These are phyloP conservation scores for Trachemys scripta DNA, from an alignment of 2,113 vertebrate species.

Conservation along the genomic window DNA sequence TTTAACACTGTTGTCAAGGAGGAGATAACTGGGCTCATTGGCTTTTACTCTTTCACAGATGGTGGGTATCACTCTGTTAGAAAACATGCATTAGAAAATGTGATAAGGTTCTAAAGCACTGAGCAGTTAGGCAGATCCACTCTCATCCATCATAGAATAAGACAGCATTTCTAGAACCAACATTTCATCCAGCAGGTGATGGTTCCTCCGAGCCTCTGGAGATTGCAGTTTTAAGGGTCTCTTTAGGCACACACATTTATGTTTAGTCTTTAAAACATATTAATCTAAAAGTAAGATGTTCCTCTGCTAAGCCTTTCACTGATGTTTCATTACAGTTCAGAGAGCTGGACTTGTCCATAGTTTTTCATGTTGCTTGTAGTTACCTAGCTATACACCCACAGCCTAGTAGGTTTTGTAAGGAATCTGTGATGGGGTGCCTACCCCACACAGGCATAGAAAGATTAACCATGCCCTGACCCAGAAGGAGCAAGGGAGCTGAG, in stretches of 20 bases:
- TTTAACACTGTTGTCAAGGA: not conserved
- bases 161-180: not conserved
- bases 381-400: fast-evolving
- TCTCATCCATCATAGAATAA: not conserved
- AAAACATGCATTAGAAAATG: not conserved
- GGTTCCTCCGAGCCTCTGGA: not conserved
- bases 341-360: not conserved
- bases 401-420: not conserved
- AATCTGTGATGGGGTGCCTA: no score
- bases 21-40: not conserved
- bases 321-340: not conserved
- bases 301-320: not conserved
- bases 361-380: not conserved
- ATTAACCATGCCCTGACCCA: no score
- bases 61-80: not conserved
- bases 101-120: not conserved
- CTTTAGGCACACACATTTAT: fast-evolving
- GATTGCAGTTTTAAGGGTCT: not conserved
- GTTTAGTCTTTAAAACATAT: not conserved
- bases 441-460: no score
- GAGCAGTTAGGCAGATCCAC: not conserved
- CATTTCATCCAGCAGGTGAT: not conserved
- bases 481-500: no score
- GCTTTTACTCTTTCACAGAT: not conserved
- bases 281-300: not conserved